Evolutionary conservation across 2,888 invertebrate genomes (phyloP).

Genomic region (Drosophila mettleri): DNA sequence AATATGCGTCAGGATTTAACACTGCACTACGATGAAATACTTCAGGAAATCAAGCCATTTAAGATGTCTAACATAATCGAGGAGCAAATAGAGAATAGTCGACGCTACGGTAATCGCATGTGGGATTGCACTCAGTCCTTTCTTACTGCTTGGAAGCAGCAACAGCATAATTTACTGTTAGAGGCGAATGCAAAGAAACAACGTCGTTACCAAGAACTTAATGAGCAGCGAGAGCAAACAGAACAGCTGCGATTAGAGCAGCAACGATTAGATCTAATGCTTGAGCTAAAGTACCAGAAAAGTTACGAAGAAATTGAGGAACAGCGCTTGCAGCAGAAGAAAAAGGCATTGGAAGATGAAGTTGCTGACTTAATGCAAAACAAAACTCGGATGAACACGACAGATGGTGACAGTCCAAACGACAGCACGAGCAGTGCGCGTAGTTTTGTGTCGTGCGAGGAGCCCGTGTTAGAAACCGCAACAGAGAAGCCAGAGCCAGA

Average conservation of each 20-base stretch:
- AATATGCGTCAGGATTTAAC: constrained; percentile 72
- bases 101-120: constrained; percentile 86
- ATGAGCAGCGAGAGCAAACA: constrained; percentile 71
- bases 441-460: constrained; percentile 60
- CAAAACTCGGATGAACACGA: background rate
- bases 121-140: constrained; percentile 82
- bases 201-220: constrained; percentile 72
- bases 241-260: constrained; percentile 79
- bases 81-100: constrained; percentile 85
- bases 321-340: constrained; percentile 67
- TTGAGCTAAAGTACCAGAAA: constrained; percentile 71
- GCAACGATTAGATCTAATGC: constrained; percentile 71
- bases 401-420: constrained; percentile 41
- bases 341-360: constrained; percentile 32
- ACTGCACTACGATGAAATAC: constrained; percentile 66
- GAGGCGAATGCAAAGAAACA: constrained; percentile 69
- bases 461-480: constrained; percentile 4
- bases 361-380: constrained; percentile 29
- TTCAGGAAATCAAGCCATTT: constrained; percentile 85
- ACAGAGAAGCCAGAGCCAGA: background rate
- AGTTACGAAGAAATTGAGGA: constrained; percentile 76
- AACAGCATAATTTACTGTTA: constrained; percentile 60
- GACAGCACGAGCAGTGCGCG: constrained; percentile 49
- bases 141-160: constrained; percentile 78
- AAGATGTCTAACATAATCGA: constrained; percentile 86